Base-by-base conservation (phyloP, 2,113 vertebrate species). In the Sinocyclocheilus rhinocerous region DNA sequence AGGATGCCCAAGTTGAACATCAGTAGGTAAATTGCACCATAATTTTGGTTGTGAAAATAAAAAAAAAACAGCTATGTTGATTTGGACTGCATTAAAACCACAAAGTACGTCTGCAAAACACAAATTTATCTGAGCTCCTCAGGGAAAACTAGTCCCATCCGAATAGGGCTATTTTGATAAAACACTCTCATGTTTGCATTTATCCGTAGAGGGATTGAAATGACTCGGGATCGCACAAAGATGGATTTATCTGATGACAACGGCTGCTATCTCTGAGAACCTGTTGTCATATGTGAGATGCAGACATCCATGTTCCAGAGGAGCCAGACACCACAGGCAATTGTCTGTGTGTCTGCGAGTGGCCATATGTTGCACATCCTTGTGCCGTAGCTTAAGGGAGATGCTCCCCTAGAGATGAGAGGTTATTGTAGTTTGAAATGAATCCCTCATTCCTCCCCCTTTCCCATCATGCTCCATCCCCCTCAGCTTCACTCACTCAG, bases 281-380 rank as follows among this genome's bases (percentile, higher is more conserved):
- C 69, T 50, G 10, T 61, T 83, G 86, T 67, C 65, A 73, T 36
- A 26, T 89, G 85, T 91, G 87, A 91, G 90, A 92, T 76, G 89
- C 89, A 70, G 93, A 90, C 92, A 90, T 89, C 85, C 87, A 82
- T 90, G 91, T 92, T 91, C 87, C 90, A 39, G 50, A 89, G 90
- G 81, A 90, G 92, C 88, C 89, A 84, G 90, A 82, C 88, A 93
- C 93, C 85, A 76, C 86, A 42, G 89, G 91, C 90, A 29, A 88
- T 89, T 82, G 90, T 91, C 89, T 93, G 87, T 91, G 72, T 65
- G 75, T 85, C 50, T 86, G 83, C 57, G 84, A 89, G 85, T 83
- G 79, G 91, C 94, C 94, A 94, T 95, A 94, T 95, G 94, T 92
- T 91, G 91, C 89, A 78, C 91, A 91, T 94, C 93, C 93, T 94